Percentiles rank a stretch among this genome's conserved stretches.
These are phyloP conservation scores for Trichomycterus rosablanca DNA, from an alignment of 2,113 vertebrate species.

Conservation along the genomic window DNA sequence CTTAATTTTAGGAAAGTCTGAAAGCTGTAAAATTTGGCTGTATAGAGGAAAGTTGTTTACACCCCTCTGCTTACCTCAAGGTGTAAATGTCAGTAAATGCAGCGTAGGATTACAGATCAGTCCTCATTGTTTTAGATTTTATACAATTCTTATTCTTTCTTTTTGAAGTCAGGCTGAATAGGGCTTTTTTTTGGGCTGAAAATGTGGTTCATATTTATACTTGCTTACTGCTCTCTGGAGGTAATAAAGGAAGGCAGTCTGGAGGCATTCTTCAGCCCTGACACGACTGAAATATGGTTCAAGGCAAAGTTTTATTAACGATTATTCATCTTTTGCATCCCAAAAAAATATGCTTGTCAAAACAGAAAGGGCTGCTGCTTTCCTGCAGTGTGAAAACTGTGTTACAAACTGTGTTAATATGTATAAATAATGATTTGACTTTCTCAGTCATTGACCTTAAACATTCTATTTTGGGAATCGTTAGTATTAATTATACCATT, in stretches of 20 bases:
- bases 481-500: too few relatives aligned
- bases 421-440: too few relatives aligned
- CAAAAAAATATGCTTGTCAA: too few relatives aligned
- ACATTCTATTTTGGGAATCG: too few relatives aligned
- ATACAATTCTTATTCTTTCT: constrained; percentile 6
- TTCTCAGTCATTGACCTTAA: too few relatives aligned
- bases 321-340: constrained; percentile 1
- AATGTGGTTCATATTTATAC: constrained; percentile 4
- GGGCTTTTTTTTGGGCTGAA: constrained; percentile 12
- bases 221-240: constrained; percentile 12
- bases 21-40: constrained; percentile 3
- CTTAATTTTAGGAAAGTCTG: constrained; percentile 13
- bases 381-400: too few relatives aligned
- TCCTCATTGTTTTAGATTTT: background rate
- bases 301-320: constrained; percentile 20
- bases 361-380: too few relatives aligned
- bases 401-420: too few relatives aligned
- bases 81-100: constrained; percentile 7
- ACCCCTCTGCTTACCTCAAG: background rate
- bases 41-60: background rate
- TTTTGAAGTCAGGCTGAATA: constrained; percentile 4
- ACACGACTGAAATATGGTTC: constrained; percentile 19
- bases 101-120: constrained; percentile 2
- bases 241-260: constrained; percentile 19
- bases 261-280: constrained; percentile 24